Percentiles rank a stretch among this genome's conserved stretches.
phyloP scores from a whole-genome alignment of 2,888 invertebrate species.

The Hanleya hanleyi region DNA sequence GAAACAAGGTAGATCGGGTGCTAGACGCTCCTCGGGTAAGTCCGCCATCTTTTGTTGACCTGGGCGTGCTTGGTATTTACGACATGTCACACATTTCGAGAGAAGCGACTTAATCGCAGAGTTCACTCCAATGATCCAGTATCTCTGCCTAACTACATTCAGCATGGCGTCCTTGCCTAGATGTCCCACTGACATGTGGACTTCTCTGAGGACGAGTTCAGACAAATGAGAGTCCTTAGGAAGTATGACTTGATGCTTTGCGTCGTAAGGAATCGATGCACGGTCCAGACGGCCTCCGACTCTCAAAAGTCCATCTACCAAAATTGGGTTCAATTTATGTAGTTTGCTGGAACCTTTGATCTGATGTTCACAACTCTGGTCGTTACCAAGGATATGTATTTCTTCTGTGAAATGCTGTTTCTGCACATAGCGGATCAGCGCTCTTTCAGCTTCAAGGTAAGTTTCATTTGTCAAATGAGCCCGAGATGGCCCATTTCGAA shows the following conservation, averaged over 20 bases:
- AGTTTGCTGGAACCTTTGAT: too few species aligned
- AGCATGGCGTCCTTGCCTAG: neutral
- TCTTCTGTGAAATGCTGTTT: neutral
- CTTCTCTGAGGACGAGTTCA: neutral
- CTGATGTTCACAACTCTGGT: too few species aligned
- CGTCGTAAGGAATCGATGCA: neutral
- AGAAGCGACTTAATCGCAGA: neutral
- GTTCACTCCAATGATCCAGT: conserved; percentile 1
- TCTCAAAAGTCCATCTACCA: neutral
- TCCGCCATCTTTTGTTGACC: conserved; percentile 5
- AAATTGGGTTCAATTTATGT: neutral
- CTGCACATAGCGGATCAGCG: neutral
- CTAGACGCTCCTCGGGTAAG: too few species aligned
- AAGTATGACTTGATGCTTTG: neutral
- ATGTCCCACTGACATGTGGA: neutral
- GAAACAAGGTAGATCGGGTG: too few species aligned
- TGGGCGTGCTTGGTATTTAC: neutral
- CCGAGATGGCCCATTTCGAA: too few species aligned
- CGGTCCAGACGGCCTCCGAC: neutral
- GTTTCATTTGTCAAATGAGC: too few species aligned
- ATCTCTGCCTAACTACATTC: neutral
- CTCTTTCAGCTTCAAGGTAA: neutral
- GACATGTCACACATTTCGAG: neutral
- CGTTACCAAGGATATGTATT: neutral
- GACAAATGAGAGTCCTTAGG: neutral